A percentile compares a stretch with the other conserved stretches of the same genome.
phyloP scores from a whole-genome alignment of 2,888 invertebrate species.

The Spodoptera picta region DNA sequence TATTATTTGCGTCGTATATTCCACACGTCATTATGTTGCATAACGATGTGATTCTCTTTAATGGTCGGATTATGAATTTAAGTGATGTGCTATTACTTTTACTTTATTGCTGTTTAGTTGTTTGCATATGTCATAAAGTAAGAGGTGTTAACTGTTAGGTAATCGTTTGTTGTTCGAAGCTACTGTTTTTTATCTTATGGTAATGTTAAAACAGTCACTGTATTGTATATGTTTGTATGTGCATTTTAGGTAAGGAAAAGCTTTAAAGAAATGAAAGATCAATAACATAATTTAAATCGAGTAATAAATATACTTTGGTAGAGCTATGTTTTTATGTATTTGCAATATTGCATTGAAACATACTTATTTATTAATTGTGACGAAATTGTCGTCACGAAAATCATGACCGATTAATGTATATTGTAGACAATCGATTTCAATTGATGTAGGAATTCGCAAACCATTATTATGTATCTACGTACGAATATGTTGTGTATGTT shows the following conservation, averaged over 20 bases:
- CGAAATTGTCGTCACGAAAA: conserved; percentile 45
- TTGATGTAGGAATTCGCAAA: conserved; percentile 35
- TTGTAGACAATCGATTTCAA: conserved; percentile 38
- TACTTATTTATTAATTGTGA: conserved; percentile 30
- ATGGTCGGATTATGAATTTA: conserved; percentile 4
- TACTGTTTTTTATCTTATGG: too few relatives aligned
- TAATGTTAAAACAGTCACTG: too few relatives aligned
- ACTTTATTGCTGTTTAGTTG: background rate
- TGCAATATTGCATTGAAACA: conserved; percentile 17
- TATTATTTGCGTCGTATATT: conserved; percentile 22
- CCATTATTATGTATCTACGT: conserved; percentile 14
- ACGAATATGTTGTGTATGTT: conserved; percentile 1
- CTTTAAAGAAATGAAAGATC: too few relatives aligned
- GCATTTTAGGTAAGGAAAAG: too few relatives aligned
- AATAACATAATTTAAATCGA: background rate
- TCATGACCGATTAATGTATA: conserved; percentile 37
- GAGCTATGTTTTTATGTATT: background rate
- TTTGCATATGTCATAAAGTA: too few relatives aligned
- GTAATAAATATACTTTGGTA: too few relatives aligned
- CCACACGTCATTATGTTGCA: conserved; percentile 42
- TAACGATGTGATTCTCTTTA: conserved; percentile 17
- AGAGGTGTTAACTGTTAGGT: too few relatives aligned
- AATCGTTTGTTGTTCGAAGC: too few relatives aligned
- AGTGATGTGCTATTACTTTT: conserved; percentile 21
- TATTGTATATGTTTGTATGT: too few relatives aligned